Conservation (phyloP, 37 sponge, comb jelly and placozoan species). For the Aphrocallistes beatrix region DNA sequence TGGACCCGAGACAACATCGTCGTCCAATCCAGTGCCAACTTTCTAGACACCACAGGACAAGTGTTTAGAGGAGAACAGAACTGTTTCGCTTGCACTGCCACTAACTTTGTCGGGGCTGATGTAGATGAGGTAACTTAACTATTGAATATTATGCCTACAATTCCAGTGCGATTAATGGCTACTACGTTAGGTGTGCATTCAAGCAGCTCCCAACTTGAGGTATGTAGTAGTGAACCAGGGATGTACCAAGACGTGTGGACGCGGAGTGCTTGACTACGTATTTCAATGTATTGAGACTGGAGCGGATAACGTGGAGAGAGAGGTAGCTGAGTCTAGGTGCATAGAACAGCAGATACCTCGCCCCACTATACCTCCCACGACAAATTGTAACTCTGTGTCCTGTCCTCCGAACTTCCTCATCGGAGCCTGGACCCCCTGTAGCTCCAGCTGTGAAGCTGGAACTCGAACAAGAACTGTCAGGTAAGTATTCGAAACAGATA, state of each 20-base stretch:
- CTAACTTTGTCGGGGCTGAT: background rate
- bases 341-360: background rate
- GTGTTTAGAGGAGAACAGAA: background rate
- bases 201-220: background rate
- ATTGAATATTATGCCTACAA: background rate
- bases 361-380: background rate
- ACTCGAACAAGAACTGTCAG: background rate
- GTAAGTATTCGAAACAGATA: no score
- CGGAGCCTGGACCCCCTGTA: background rate
- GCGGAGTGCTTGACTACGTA: background rate
- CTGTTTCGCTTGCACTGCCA: conserved; percentile 10
- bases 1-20: background rate
- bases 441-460: background rate
- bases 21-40: background rate
- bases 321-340: background rate
- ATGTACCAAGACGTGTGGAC: background rate
- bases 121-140: background rate
- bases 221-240: background rate
- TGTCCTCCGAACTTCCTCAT: background rate
- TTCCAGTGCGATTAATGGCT: background rate
- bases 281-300: background rate
- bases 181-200: background rate
- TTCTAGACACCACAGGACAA: background rate
- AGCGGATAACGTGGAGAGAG: background rate
- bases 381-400: background rate